Evolutionary conservation across 2,113 vertebrate genomes (phyloP).

Genomic region (Maccullochella peelii): DNA sequence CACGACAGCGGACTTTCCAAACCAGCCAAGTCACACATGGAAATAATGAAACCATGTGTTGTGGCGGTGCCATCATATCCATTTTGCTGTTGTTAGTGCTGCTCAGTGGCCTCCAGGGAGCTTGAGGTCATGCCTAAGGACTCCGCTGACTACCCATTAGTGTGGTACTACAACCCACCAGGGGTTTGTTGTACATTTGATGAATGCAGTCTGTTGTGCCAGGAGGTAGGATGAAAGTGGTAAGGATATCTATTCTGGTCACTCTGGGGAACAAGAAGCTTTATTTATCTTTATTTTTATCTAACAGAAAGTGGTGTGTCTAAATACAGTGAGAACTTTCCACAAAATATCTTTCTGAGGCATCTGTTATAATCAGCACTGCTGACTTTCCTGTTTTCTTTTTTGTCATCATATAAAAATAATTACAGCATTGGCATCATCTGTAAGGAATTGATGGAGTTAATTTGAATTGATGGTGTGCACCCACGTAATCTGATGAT

Average conservation of each 20-base stretch:
- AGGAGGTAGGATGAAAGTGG: constrained; percentile 47
- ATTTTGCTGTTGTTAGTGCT: constrained; percentile 19
- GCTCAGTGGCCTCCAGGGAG: constrained; percentile 21
- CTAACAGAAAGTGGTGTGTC: constrained; percentile 32
- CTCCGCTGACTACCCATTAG: constrained; percentile 54
- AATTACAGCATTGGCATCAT: not conserved
- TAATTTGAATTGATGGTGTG: not conserved
- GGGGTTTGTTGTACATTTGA: constrained; percentile 47
- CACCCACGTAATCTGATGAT: not conserved
- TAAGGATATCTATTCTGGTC: constrained; percentile 39
- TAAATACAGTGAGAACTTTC: constrained; percentile 38
- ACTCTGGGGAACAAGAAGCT: constrained; percentile 36
- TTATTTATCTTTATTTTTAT: constrained; percentile 68
- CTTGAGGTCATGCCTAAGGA: constrained; percentile 31
- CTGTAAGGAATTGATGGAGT: not conserved
- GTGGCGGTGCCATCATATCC: constrained; percentile 14
- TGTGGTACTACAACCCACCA: constrained; percentile 32
- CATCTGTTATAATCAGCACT: not conserved
- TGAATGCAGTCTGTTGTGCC: constrained; percentile 47
- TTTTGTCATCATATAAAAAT: not conserved
- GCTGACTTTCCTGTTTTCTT: not conserved
- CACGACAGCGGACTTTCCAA: constrained; percentile 15
- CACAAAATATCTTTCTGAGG: not conserved
- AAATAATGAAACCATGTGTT: constrained; percentile 26
- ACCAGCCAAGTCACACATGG: not conserved